Conservation (phyloP, 1,140 invertebrate genomes). For the Brachionus manjavacas region DNA sequence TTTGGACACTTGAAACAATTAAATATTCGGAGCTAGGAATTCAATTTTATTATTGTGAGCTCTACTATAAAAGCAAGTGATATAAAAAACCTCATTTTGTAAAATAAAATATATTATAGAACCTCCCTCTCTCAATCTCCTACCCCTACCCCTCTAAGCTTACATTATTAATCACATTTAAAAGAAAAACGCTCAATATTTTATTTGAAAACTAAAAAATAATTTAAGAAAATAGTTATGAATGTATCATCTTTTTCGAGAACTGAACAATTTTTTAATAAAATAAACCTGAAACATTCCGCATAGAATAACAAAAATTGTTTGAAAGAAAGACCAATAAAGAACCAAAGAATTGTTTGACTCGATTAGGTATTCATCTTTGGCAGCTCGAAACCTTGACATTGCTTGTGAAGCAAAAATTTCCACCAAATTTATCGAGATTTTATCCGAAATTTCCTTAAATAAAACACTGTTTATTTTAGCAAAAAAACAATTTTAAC, state of each 20-base stretch:
- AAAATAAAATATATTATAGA: too few relatives aligned
- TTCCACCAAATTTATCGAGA: constrained; percentile 9
- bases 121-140: too few relatives aligned
- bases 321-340: constrained; percentile 40
- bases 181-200: too few relatives aligned
- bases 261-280: constrained; percentile 21
- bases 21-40: too few relatives aligned
- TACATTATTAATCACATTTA: too few relatives aligned
- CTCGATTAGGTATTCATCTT: constrained; percentile 31
- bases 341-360: constrained; percentile 25
- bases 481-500: background rate
- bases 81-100: too few relatives aligned
- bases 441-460: constrained; percentile 7
- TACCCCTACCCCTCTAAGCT: too few relatives aligned
- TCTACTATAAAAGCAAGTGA: too few relatives aligned
- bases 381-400: constrained; percentile 5
- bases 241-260: background rate
- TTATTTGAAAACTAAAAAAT: too few relatives aligned
- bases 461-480: background rate
- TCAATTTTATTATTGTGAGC: too few relatives aligned
- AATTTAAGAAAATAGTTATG: background rate
- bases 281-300: constrained; percentile 37
- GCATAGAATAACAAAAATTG: constrained; percentile 3
- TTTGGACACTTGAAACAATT: too few relatives aligned
- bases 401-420: constrained; percentile 36